phyloP scores from a whole-genome alignment of 2,888 invertebrate species.

The Patella pellucida region DNA sequence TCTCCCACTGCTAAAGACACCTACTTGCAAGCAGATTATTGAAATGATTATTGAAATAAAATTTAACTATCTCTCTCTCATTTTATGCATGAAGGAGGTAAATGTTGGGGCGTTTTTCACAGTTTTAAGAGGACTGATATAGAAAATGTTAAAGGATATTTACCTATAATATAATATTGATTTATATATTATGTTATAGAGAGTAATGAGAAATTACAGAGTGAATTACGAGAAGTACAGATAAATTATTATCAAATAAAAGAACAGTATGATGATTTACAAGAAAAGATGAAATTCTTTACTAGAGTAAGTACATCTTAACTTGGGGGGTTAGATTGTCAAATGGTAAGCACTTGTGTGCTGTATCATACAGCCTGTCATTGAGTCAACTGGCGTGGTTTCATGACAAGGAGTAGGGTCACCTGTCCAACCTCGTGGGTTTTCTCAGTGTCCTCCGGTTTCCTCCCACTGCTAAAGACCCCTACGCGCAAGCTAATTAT shows the following conservation, averaged over 20 bases:
- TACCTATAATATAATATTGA: neutral
- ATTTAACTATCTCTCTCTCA: too few species aligned
- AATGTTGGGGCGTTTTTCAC: neutral
- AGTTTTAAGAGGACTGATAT: neutral
- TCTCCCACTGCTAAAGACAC: neutral
- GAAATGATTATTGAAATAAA: too few species aligned
- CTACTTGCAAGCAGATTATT: neutral
- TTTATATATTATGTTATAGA: conserved; percentile 36
- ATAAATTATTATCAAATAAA: conserved; percentile 66
- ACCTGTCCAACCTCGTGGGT: too few species aligned
- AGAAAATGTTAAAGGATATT: neutral
- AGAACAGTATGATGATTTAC: conserved; percentile 69
- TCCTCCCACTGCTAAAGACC: too few species aligned
- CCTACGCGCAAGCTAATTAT: too few species aligned
- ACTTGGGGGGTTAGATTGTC: too few species aligned
- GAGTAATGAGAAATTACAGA: conserved; percentile 60
- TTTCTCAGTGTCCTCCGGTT: too few species aligned
- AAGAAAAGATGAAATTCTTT: conserved; percentile 71
- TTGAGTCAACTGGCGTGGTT: too few species aligned
- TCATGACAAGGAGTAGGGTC: too few species aligned
- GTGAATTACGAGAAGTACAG: conserved; percentile 64
- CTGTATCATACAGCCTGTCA: too few species aligned
- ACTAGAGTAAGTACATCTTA: conserved; percentile 62
- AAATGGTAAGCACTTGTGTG: too few species aligned
- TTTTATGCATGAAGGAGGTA: too few species aligned